Percentiles rank a stretch among this genome's conserved stretches.
phyloP scores from a whole-genome alignment of 2,797 vertebrate genomes.

The Momotus momota region DNA sequence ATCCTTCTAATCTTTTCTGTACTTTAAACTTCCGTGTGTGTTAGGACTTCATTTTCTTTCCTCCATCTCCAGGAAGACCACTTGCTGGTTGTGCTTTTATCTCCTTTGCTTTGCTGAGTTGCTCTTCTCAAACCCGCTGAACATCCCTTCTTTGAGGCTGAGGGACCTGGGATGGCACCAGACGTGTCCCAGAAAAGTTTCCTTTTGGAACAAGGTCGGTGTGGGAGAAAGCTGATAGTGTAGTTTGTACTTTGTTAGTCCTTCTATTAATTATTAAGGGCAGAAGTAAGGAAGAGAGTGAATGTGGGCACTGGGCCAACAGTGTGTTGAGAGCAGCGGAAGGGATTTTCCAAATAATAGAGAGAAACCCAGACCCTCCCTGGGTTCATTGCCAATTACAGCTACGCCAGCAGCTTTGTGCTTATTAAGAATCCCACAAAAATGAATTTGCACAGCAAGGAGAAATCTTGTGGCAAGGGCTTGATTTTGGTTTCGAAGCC shows the following conservation, averaged over 20 bases:
- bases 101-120: not conserved
- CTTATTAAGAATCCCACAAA: not conserved
- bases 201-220: not conserved
- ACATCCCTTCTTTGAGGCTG: not conserved
- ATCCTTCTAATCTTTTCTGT: not conserved
- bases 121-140: not conserved
- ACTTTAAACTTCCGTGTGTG: not conserved
- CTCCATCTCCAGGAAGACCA: not conserved
- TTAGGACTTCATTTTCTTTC: not conserved
- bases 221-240: not conserved
- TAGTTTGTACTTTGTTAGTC: not conserved
- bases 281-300: not conserved
- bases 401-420: not conserved
- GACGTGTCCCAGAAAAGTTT: not conserved
- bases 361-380: not conserved
- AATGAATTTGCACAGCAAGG: not conserved
- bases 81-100: not conserved
- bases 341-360: conserved; percentile 38
- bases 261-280: not conserved
- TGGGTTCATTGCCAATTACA: not conserved
- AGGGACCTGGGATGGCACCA: not conserved
- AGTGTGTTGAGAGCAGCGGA: not conserved
- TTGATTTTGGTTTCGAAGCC: not conserved
- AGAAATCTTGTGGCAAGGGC: not conserved
- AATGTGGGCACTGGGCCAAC: not conserved